A percentile compares a stretch with the other conserved stretches of the same genome.
These are phyloP conservation scores for Holotrichia oblita DNA, from an alignment of 1,140 invertebrate genomes.

Conservation along the genomic window DNA sequence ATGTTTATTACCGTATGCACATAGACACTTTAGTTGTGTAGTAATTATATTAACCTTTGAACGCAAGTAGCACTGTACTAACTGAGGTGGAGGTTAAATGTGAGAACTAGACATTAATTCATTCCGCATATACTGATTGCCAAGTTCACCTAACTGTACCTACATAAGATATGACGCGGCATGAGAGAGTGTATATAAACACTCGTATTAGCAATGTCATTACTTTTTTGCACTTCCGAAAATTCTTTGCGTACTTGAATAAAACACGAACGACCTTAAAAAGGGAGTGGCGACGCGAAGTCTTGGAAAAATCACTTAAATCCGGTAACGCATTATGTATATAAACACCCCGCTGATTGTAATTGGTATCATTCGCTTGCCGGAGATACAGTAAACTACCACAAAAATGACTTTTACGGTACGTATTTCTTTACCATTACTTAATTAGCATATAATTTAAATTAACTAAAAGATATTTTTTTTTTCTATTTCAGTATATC, in stretches of 20 bases:
- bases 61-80: too few species aligned
- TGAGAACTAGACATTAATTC: neutral
- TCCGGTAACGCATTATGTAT: conserved; percentile 20
- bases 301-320: conserved; percentile 38
- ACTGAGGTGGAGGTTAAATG: too few species aligned
- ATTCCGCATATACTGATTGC: neutral
- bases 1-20: too few species aligned
- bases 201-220: conserved; percentile 18
- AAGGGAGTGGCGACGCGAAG: conserved; percentile 30
- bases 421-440: neutral
- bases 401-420: conserved; percentile 41
- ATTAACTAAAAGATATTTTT: too few species aligned
- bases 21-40: too few species aligned
- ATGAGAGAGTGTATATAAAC: neutral
- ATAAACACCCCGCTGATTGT: conserved; percentile 9
- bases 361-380: conserved; percentile 22
- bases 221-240: conserved; percentile 34
- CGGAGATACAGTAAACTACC: conserved; percentile 36
- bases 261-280: conserved; percentile 33
- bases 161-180: neutral
- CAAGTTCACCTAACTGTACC: conserved; percentile 29
- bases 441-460: too few species aligned
- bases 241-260: conserved; percentile 27
- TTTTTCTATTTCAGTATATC: conserved; percentile 61
- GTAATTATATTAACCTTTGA: too few species aligned